Base-by-base conservation (phyloP, 2,888 invertebrate species). In the Tetragonisca angustula region DNA sequence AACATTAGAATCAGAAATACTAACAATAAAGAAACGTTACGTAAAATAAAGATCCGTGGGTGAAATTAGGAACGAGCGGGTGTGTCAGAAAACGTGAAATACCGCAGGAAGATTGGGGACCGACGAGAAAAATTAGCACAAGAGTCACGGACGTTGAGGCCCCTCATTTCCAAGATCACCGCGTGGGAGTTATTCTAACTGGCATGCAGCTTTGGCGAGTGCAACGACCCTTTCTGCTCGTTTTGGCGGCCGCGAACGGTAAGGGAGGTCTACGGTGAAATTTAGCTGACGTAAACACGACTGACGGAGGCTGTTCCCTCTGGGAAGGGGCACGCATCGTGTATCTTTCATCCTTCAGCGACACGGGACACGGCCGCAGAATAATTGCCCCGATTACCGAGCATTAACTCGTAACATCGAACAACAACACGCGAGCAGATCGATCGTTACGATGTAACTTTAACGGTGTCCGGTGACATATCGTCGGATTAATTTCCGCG, bases 281-380 rank as follows among this genome's bases (percentile, higher is more conserved):
- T 89, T 89, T 87, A 79, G 85, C 86, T 83, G 73, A 83, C 79
- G 83, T 86, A 87, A 89, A 71, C 88, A 78, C 86, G 79, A 27
- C 80, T 79, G 85, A 85, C 88, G 62, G 76, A 59, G 71, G 52
- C 65, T 73, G 56, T 83, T 80, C 54, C 62, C 59, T 62, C 59
- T 62, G 36, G 21, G 69, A 2, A 82, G 43, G 61, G 69, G 15
- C 72, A 75, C 71, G 50, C 49, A 27, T 5, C 69, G 72, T 32
- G 32, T 62, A 61, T 54, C 56, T 69, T 71, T 78, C 64, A 84
- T 84, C 79, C 79, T 81, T 69, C 65, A 64, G 64, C 77, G 67
- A 69, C 78, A 61, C 69, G 64, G 59, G 77, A 88, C 86, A 76
- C 73, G 76, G 54, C 68, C 70, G 76, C 70, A 32, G 87, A 81